Percentiles rank a stretch among this genome's conserved stretches.
Conservation (phyloP, 53 echinoderm and acorn worm species). For the Zoroaster sp. region DNA sequence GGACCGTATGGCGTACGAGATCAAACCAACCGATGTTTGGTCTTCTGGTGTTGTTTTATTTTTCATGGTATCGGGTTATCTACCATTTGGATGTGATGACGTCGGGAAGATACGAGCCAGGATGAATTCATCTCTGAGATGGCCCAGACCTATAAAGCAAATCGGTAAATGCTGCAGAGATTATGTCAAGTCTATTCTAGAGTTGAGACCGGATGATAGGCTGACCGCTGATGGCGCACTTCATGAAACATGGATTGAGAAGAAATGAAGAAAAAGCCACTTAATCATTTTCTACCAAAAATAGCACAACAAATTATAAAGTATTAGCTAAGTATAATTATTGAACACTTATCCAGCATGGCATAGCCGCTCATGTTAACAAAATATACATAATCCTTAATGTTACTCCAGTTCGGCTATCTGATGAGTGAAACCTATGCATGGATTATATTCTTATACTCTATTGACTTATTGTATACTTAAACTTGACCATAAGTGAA, state of each 20-base stretch:
- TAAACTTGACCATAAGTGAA: no score
- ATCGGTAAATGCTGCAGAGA: slow-evolving; percentile 48
- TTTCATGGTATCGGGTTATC: slow-evolving; percentile 73
- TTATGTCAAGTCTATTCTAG: slow-evolving; percentile 52
- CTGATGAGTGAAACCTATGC: no score
- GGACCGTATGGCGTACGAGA: slow-evolving; percentile 17
- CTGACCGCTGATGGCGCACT: slow-evolving; percentile 47
- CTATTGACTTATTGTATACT: no score
- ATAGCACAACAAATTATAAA: no score
- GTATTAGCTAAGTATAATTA: no score
- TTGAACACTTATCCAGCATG: no score
- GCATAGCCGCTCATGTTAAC: no score
- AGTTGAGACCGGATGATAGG: slow-evolving; percentile 23
- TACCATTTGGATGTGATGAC: slow-evolving; percentile 77
- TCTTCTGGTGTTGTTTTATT: slow-evolving; percentile 82
- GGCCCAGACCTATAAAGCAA: slow-evolving; percentile 78
- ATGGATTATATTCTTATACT: no score
- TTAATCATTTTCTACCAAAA: no score
- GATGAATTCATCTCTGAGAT: slow-evolving; percentile 65
- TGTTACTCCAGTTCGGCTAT: no score
- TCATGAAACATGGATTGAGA: neutral
- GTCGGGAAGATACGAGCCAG: slow-evolving; percentile 48
- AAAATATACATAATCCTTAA: no score
- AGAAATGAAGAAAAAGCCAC: no score
- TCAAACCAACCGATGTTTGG: slow-evolving; percentile 80